Evolutionary conservation across 2,888 invertebrate genomes (phyloP).

Genomic region (Nebria brevicollis): DNA sequence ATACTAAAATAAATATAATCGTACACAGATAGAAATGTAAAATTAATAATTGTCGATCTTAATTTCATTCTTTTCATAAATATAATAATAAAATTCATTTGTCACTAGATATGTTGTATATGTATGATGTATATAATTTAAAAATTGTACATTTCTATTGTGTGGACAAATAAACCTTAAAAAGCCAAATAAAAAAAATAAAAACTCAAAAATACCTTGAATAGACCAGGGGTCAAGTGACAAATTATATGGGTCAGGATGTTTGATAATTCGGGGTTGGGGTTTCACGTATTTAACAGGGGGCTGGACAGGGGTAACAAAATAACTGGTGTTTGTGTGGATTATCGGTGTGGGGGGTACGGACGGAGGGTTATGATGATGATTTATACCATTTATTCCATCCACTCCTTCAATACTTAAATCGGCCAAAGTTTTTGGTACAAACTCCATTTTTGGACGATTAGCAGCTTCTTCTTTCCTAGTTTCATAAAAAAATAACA

Average conservation of each 20-base stretch:
- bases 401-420: slow-evolving; percentile 82
- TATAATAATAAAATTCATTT: background rate
- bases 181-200: slow-evolving; percentile 51
- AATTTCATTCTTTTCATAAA: background rate
- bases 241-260: slow-evolving; percentile 60
- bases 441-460: slow-evolving; percentile 90
- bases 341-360: slow-evolving; percentile 53
- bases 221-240: slow-evolving; percentile 71
- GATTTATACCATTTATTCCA: slow-evolving; percentile 75
- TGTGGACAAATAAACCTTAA: slow-evolving; percentile 47
- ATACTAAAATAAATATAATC: background rate
- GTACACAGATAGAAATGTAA: background rate
- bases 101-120: background rate
- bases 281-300: slow-evolving; percentile 20
- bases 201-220: slow-evolving; percentile 64
- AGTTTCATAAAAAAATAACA: slow-evolving; percentile 37
- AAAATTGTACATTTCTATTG: slow-evolving; percentile 9
- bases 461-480: slow-evolving; percentile 90
- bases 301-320: slow-evolving; percentile 3
- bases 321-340: slow-evolving; percentile 49
- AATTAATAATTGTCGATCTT: background rate
- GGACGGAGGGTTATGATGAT: slow-evolving; percentile 51
- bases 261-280: slow-evolving; percentile 59
- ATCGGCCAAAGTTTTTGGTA: slow-evolving; percentile 90
- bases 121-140: background rate